phyloP scores from a whole-genome alignment of 2,113 vertebrate species.

The Syngnathus typhle region DNA sequence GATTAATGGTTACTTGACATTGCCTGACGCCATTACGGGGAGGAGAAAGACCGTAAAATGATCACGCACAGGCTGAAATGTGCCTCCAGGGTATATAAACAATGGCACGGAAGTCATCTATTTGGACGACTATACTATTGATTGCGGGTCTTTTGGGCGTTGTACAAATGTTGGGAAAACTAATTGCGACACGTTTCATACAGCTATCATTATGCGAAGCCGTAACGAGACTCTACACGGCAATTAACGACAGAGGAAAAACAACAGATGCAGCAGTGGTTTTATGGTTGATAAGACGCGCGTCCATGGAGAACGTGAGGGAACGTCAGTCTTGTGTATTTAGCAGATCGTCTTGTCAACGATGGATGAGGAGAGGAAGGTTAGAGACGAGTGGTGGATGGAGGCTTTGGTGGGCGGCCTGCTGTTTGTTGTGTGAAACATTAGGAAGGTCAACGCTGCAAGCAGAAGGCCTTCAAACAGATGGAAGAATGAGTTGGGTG shows the following conservation, averaged over 20 bases:
- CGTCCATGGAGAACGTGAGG: neutral
- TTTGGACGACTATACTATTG: neutral
- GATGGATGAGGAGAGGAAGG: conserved; percentile 9
- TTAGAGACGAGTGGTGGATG: conserved; percentile 19
- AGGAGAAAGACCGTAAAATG: neutral
- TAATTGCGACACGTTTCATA: neutral
- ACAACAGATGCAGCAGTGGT: neutral
- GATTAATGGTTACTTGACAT: neutral
- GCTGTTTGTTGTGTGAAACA: conserved; percentile 63
- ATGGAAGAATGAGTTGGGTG: conserved; percentile 50
- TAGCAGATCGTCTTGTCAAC: neutral
- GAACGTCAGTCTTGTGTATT: conserved; percentile 1
- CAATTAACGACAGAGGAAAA: neutral
- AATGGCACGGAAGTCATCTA: neutral
- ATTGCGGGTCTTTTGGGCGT: neutral
- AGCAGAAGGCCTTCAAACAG: conserved; percentile 50
- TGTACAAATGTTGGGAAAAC: neutral
- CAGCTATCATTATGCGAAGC: too few species aligned
- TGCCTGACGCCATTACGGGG: neutral
- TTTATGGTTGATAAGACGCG: neutral
- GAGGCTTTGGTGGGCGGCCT: conserved; percentile 44
- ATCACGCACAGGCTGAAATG: neutral
- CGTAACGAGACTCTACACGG: neutral
- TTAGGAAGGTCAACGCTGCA: conserved; percentile 55
- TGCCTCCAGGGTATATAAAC: neutral